phyloP scores from a whole-genome alignment of 2,113 vertebrate species.

The Cryptotis parvus region DNA sequence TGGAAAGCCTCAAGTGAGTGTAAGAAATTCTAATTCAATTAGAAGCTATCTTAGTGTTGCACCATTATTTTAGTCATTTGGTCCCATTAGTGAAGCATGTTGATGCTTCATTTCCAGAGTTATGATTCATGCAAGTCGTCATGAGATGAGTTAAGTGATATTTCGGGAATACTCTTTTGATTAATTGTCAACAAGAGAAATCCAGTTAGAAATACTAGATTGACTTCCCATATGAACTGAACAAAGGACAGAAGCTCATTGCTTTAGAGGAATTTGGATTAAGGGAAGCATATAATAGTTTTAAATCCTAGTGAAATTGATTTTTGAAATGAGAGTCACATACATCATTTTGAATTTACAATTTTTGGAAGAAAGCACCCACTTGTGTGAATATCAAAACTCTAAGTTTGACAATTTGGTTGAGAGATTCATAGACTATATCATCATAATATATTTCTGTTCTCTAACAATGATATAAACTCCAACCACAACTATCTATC shows the following conservation, averaged over 20 bases:
- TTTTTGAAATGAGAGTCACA: background rate
- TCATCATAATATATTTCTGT: background rate
- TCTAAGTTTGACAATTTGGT: background rate
- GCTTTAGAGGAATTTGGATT: no score
- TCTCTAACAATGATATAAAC: background rate
- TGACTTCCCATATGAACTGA: conserved; percentile 52
- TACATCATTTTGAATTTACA: background rate
- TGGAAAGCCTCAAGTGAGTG: conserved; percentile 28
- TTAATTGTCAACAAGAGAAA: conserved; percentile 59
- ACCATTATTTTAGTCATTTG: conserved; percentile 37
- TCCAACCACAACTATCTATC: background rate
- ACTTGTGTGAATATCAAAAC: background rate
- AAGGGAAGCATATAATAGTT: background rate
- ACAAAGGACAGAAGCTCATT: conserved; percentile 35
- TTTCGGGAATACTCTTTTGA: conserved; percentile 60
- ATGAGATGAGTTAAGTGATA: conserved; percentile 54
- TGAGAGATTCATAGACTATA: background rate
- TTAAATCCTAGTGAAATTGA: background rate
- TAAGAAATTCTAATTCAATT: conserved; percentile 71
- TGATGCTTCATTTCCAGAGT: conserved; percentile 39
- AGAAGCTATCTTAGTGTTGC: conserved; percentile 7
- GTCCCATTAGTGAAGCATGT: conserved; percentile 44
- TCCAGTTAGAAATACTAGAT: conserved; percentile 31
- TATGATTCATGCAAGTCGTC: conserved; percentile 69
- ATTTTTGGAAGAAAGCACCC: background rate